Base-by-base conservation (phyloP, 2,113 vertebrate species). In the Rhineura floridana region DNA sequence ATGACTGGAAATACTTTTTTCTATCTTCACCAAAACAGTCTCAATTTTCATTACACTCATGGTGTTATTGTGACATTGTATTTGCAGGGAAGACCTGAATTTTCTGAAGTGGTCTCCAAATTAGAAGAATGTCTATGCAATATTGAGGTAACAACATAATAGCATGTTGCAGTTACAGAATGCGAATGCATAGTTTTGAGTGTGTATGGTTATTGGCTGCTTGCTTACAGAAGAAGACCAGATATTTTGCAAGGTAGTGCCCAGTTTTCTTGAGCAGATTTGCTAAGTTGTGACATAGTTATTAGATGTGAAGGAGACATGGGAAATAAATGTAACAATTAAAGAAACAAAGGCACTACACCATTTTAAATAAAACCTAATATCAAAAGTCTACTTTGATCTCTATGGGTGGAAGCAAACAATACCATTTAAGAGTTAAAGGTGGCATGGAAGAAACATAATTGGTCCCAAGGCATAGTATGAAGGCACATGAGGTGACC, bases 71-170 rank as follows among this genome's bases (percentile, higher is more conserved):
- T 81, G 1, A 78, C 69, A 0, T 46, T 70, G 30, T 73, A 87
- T 84, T 93, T 91, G 10, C 94, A 99, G 99, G 98, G 98, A 88
- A 97, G 99, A 78, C 99, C 98, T 0, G 98, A 98, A 90, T 99
- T 99, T 92, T 98, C 98, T 39, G 98, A 99, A 96, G 98, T 99
- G 3, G 98, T 99, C 42, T 93, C 96, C 36, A 99, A 97, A 84
- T 92, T 99, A 69, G 98, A 99, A 91, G 98, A 99, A 88, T 99
- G 98, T 62, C 97, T 99, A 83, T 98, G 98, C 93, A 99, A 99
- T 13, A 96, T 98, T 1, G 98, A 99, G 98, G 98, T 99, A 94
- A 89, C 90, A 42, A 21, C 15, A 62, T 19, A 21, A 7, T n/a
- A n/a, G n/a, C 9, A 90, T 77, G 89, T 48, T 83, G 80, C 86